Evolutionary conservation across 2,113 vertebrate genomes (phyloP).

Genomic region (Myocastor coypus): DNA sequence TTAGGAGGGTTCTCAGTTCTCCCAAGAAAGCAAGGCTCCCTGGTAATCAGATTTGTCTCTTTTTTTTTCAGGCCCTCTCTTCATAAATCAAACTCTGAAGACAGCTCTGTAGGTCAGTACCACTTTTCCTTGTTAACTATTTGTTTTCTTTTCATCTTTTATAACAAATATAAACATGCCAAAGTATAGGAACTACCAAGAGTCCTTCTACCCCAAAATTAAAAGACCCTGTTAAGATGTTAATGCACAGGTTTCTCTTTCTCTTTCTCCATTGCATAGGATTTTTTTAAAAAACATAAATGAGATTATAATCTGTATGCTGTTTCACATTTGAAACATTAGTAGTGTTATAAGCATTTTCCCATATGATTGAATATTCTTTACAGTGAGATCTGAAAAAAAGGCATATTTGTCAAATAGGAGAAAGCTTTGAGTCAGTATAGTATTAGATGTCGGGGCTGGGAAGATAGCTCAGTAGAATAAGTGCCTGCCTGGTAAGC

Average conservation of each 20-base stretch:
- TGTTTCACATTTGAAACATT: background rate
- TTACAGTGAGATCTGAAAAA: background rate
- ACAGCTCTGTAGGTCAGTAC: conserved; percentile 94
- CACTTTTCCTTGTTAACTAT: background rate
- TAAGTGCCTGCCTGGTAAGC: too few relatives aligned
- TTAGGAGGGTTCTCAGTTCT: background rate
- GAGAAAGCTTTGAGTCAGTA: background rate
- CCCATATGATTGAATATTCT: background rate
- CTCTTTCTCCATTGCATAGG: background rate
- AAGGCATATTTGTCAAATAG: background rate
- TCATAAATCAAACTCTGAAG: conserved; percentile 97
- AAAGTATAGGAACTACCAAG: background rate
- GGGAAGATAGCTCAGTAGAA: too few relatives aligned
- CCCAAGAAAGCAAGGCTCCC: background rate
- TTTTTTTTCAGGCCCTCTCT: conserved; percentile 90
- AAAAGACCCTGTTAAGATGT: conserved; percentile 3
- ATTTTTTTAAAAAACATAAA: background rate
- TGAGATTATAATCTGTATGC: background rate
- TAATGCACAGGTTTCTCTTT: background rate
- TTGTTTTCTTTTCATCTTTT: conserved; percentile 27
- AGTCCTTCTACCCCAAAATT: background rate
- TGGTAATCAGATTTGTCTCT: conserved; percentile 70
- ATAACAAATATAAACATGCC: background rate
- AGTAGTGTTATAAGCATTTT: background rate
- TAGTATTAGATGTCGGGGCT: too few relatives aligned